Base-by-base conservation (phyloP, 2,113 vertebrate species). In the Pheucticus melanocephalus region DNA sequence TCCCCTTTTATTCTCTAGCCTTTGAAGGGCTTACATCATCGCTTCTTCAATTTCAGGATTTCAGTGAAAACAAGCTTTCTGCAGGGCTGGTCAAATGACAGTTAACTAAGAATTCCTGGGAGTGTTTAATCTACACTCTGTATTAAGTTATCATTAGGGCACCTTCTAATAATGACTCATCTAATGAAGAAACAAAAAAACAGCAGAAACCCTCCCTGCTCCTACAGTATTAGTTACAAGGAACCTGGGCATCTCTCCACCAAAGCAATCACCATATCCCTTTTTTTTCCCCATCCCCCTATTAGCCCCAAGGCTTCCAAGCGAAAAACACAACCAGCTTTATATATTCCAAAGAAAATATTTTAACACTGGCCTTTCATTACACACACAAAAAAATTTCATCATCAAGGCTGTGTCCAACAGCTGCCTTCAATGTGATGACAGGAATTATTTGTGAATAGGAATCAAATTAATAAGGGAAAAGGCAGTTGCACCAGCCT, bases 41-140 rank as follows among this genome's bases (percentile, higher is more conserved):
- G 24, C 80, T 82, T 64, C 96, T 97, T 88, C 86, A 39, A 27
- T 96, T 91, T 91, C 95, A 94, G 69, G 81, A 92, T 72, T 95
- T 86, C 39, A 90, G 88, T 65, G 96, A 93, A 96, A 97, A 96
- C 95, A 97, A 96, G 96, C 91, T 95, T 84, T 95, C 80, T 84
- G 20, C 90, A 50, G 17, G 69, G 37, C 78, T 61, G 63, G 59
- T 83, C 91, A 95, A 88, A 95, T 73, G 81, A 82, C 76, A 83
- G 82, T 44, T 56, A 96, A 82, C 93, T 68, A 79, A 84, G 79
- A 94, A 92, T 97, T 96, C 93, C 92, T 87, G 60, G 37, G 79
- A 96, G 72, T 18, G 48, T 66, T 92, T 66, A 30, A 84, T 76
- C 31, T 22, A 59, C 40, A 24, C 27, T 56, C 59, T 78, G 71